These are phyloP conservation scores for Parnassius apollo DNA, from an alignment of 2,888 invertebrate species.

Conservation along the genomic window DNA sequence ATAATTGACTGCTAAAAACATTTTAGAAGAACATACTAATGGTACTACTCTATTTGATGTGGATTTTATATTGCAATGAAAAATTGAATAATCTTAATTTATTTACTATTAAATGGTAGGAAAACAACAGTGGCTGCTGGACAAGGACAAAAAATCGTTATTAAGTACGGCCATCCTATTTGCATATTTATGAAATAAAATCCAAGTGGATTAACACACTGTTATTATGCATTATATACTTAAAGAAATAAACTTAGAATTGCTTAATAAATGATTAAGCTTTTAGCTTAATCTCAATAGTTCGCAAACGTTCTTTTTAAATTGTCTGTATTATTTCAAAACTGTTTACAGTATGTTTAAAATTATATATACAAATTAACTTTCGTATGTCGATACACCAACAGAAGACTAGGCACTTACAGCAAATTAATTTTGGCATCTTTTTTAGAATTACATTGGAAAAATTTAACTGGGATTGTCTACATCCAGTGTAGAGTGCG, in stretches of 20 bases:
- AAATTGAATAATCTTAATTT: too few species aligned
- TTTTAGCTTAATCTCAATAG: background rate
- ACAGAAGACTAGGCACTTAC: conserved; percentile 71
- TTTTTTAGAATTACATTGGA: conserved; percentile 27
- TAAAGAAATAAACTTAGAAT: background rate
- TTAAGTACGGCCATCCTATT: conserved; percentile 11
- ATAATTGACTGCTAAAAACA: too few species aligned
- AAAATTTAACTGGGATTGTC: too few species aligned
- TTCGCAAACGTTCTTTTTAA: background rate
- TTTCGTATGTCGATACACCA: conserved; percentile 25
- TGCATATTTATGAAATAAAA: conserved; percentile 8
- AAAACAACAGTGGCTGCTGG: background rate
- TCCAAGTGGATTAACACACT: background rate
- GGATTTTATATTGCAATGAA: too few species aligned
- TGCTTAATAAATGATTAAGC: background rate
- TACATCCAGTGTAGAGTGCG: too few species aligned
- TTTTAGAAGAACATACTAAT: too few species aligned
- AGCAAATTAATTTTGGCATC: conserved; percentile 65
- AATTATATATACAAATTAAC: conserved; percentile 9
- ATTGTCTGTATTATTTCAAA: conserved; percentile 1
- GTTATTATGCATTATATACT: background rate
- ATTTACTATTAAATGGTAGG: background rate
- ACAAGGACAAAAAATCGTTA: background rate
- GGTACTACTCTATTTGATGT: too few species aligned
- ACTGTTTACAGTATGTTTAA: background rate